A percentile compares a stretch with the other conserved stretches of the same genome.
These are phyloP conservation scores for Hypercompe scribonia DNA, from an alignment of 2,888 invertebrate genomes.

Conservation along the genomic window DNA sequence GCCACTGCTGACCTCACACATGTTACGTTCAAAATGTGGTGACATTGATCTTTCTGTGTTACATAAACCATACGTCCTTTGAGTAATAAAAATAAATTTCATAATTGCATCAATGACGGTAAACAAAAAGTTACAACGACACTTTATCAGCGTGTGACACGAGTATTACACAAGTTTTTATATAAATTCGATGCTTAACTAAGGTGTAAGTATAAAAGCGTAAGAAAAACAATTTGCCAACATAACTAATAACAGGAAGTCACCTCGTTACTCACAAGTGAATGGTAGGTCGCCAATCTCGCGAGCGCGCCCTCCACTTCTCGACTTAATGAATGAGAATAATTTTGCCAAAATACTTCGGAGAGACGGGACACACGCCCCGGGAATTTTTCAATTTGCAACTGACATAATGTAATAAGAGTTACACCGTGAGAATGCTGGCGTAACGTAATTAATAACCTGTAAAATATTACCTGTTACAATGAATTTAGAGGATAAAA, in stretches of 20 bases:
- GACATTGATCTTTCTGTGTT: constrained; percentile 42
- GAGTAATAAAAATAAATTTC: constrained; percentile 41
- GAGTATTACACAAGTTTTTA: constrained; percentile 58
- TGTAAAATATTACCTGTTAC: constrained; percentile 86
- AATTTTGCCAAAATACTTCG: constrained; percentile 86
- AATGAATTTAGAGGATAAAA: constrained; percentile 86
- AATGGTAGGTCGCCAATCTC: constrained; percentile 84
- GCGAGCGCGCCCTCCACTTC: constrained; percentile 81
- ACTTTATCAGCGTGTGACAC: constrained; percentile 44
- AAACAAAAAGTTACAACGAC: constrained; percentile 35
- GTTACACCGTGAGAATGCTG: constrained; percentile 84
- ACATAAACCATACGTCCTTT: constrained; percentile 33
- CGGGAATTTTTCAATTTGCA: constrained; percentile 87
- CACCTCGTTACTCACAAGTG: constrained; percentile 85
- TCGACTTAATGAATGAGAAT: constrained; percentile 86
- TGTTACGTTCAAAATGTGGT: constrained; percentile 44
- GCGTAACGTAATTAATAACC: constrained; percentile 85
- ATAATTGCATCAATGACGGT: constrained; percentile 36
- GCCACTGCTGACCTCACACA: constrained; percentile 58
- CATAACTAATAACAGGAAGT: constrained; percentile 84
- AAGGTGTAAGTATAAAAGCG: constrained; percentile 66
- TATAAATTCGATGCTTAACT: constrained; percentile 61
- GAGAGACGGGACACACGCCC: constrained; percentile 85
- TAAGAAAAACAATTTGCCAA: constrained; percentile 82
- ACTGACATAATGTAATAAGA: constrained; percentile 87